Conservation (phyloP, 2,113 vertebrate genomes). For the Paradoxurus hermaphroditus region DNA sequence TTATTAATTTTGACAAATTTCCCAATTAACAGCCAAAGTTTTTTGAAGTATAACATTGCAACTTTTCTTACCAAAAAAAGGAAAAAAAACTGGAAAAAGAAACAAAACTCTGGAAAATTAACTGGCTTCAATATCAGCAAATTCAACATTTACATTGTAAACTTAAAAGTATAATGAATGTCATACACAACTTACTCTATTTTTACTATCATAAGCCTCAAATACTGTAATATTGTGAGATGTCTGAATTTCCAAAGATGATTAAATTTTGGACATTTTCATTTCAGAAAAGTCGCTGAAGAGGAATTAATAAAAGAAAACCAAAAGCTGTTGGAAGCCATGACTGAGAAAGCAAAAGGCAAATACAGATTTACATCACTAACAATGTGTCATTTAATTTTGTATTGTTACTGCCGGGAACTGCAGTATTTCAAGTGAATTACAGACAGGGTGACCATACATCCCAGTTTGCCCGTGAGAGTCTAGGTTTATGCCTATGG, state of each 20-base stretch:
- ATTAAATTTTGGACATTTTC: slow-evolving; percentile 58
- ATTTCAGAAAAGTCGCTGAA: slow-evolving; percentile 81
- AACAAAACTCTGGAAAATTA: background rate
- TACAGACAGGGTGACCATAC: background rate
- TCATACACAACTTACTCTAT: background rate
- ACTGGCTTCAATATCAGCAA: background rate
- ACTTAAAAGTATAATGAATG: background rate
- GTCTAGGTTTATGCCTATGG: background rate
- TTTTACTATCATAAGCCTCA: slow-evolving; percentile 14
- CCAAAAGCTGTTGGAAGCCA: slow-evolving; percentile 51
- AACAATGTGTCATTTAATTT: background rate
- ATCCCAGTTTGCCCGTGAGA: background rate
- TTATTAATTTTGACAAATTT: slow-evolving; percentile 22
- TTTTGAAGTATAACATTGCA: background rate
- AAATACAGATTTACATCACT: slow-evolving; percentile 42
- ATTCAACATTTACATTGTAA: background rate
- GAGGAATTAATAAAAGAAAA: slow-evolving; percentile 72
- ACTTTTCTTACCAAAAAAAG: background rate
- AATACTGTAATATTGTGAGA: background rate
- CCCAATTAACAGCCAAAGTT: background rate
- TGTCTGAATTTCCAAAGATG: background rate
- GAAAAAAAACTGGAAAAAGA: background rate
- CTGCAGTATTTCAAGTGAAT: background rate
- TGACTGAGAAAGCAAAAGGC: slow-evolving; percentile 77
- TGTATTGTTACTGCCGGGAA: background rate